Percentiles rank a stretch among this genome's conserved stretches.
These are phyloP conservation scores for Gadopsis bispinosus DNA, from an alignment of 2,797 vertebrate genomes.

Conservation along the genomic window DNA sequence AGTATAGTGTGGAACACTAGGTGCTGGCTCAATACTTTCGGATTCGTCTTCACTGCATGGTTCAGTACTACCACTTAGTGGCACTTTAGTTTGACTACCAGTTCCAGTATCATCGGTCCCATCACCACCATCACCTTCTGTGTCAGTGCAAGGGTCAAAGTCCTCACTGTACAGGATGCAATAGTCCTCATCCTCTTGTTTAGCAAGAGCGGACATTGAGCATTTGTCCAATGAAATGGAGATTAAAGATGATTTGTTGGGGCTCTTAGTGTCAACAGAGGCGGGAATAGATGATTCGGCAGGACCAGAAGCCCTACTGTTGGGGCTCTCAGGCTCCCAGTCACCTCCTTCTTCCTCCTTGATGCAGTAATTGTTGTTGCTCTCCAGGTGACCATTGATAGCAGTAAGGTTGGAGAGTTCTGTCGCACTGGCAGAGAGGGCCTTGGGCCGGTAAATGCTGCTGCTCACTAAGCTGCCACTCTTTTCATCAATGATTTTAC, in stretches of 20 bases:
- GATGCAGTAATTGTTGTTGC: constrained; percentile 95
- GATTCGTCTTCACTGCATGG: constrained; percentile 83
- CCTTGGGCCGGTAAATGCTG: constrained; percentile 89
- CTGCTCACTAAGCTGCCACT: constrained; percentile 77
- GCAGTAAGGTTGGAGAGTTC: constrained; percentile 91
- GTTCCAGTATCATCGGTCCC: constrained; percentile 45
- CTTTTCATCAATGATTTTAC: constrained; percentile 97
- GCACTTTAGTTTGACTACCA: constrained; percentile 47
- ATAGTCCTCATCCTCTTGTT: constrained; percentile 95
- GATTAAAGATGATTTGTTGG: constrained; percentile 60
- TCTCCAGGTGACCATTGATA: constrained; percentile 90
- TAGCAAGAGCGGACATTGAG: constrained; percentile 90
- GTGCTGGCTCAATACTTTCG: constrained; percentile 74
- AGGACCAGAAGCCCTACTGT: constrained; percentile 67
- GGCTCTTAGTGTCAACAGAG: constrained; percentile 59
- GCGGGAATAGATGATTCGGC: constrained; percentile 43
- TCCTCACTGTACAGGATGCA: constrained; percentile 93
- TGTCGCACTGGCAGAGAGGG: constrained; percentile 92
- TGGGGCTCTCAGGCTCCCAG: constrained; percentile 82
- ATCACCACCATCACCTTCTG: constrained; percentile 76
- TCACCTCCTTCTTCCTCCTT: constrained; percentile 93
- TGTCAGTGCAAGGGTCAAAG: constrained; percentile 88
- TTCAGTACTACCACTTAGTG: constrained; percentile 64
- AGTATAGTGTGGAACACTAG: constrained; percentile 88
- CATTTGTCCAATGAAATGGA: constrained; percentile 87